Evolutionary conservation across 2,888 invertebrate species (phyloP).

Genomic region (Tetragnatha montana): DNA sequence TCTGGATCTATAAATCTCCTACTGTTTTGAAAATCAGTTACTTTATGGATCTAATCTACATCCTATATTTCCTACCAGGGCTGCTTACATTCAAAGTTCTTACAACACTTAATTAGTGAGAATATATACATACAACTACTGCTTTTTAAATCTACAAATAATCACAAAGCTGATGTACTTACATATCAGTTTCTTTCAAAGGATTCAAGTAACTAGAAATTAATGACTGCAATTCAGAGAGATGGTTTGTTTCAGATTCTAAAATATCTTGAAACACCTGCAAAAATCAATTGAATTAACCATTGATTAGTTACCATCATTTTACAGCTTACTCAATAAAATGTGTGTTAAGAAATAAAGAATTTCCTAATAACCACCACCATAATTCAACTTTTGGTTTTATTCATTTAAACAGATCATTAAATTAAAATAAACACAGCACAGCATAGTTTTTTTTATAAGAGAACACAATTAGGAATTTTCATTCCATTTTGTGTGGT

Average conservation of each 20-base stretch:
- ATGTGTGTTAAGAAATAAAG: no score
- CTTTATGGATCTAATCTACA: no score
- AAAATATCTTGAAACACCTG: slow-evolving; percentile 89
- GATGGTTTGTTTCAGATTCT: slow-evolving; percentile 93
- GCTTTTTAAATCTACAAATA: neutral
- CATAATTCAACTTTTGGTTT: neutral
- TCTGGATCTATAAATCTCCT: no score
- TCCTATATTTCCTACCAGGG: no score
- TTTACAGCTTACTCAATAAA: no score
- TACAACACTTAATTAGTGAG: no score
- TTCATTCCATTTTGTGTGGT: no score
- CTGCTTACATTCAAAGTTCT: no score
- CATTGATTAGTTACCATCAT: no score
- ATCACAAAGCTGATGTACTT: slow-evolving; percentile 77
- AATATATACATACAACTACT: neutral
- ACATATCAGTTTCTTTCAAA: slow-evolving; percentile 91
- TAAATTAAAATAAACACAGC: neutral
- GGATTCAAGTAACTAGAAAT: slow-evolving; percentile 90
- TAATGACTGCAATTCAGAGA: slow-evolving; percentile 90
- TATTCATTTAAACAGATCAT: neutral
- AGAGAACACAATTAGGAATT: no score
- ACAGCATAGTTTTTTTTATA: neutral
- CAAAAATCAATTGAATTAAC: neutral
- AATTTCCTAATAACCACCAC: no score
- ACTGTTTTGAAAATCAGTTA: no score